Evolutionary conservation across 2,888 invertebrate species (phyloP).

Genomic region (Teleogryllus oceanicus): DNA sequence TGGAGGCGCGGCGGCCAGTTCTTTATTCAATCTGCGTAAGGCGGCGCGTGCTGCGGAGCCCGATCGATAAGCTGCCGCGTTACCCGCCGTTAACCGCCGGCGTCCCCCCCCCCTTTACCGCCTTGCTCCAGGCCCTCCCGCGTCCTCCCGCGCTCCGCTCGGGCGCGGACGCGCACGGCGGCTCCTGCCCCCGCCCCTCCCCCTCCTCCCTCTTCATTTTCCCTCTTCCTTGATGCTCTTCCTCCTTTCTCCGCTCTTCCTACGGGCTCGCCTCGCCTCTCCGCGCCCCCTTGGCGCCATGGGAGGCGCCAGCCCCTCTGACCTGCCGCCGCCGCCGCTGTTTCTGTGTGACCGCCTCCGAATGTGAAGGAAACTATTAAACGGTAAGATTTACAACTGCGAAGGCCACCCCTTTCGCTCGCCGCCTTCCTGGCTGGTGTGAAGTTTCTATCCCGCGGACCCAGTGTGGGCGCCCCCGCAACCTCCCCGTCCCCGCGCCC

Average conservation of each 20-base stretch:
- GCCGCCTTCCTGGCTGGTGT: background rate
- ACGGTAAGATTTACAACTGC: background rate
- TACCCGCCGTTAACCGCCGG: background rate
- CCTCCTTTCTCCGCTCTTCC: background rate
- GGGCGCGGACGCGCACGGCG: background rate
- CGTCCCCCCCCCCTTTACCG: background rate
- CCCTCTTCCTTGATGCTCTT: background rate
- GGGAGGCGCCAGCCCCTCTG: background rate
- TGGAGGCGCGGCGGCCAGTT: background rate
- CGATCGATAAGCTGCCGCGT: background rate
- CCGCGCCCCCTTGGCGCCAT: background rate
- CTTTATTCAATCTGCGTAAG: background rate
- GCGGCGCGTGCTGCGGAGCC: background rate
- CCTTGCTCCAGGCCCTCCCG: background rate
- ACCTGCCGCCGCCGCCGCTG: background rate
- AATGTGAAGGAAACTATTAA: conserved; percentile 18
- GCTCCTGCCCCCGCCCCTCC: background rate
- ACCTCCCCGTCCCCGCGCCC: no score
- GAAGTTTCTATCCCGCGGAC: background rate
- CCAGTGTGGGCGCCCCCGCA: background rate
- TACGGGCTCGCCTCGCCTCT: background rate
- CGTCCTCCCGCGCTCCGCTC: background rate
- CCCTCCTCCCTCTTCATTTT: background rate
- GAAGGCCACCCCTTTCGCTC: background rate
- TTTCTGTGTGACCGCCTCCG: conserved; percentile 7